A percentile compares a stretch with the other conserved stretches of the same genome.
Evolutionary conservation across 2,113 vertebrate genomes (phyloP).

Genomic region (Cavia porcellus): DNA sequence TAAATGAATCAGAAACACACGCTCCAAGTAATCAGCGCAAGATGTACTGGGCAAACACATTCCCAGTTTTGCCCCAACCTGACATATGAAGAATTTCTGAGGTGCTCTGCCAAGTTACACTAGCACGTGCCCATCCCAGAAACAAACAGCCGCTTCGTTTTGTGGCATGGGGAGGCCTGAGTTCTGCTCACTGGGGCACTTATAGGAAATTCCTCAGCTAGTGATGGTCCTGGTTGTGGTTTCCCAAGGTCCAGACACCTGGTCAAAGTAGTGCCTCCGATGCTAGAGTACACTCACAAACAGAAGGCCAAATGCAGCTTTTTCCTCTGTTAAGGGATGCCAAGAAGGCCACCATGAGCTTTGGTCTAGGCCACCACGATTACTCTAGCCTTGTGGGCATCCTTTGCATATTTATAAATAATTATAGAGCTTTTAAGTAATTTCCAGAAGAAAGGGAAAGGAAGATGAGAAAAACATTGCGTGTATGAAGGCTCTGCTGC

Average conservation of each 20-base stretch:
- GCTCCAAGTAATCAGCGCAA: slow-evolving; percentile 76
- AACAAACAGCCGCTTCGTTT: slow-evolving; percentile 47
- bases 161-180: background rate
- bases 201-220: background rate
- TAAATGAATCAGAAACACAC: slow-evolving; percentile 83
- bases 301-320: background rate
- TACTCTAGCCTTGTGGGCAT: background rate
- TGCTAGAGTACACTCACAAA: background rate
- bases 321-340: background rate
- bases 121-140: slow-evolving; percentile 33
- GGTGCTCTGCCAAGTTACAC: slow-evolving; percentile 68
- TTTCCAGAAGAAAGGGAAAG: background rate
- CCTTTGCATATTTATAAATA: slow-evolving; percentile 34
- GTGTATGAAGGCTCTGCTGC: background rate
- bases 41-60: slow-evolving; percentile 75
- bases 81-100: slow-evolving; percentile 58
- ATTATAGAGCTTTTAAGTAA: background rate
- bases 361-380: background rate
- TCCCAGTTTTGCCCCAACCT: slow-evolving; percentile 72
- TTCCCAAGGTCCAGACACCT: background rate
- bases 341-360: background rate
- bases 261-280: background rate
- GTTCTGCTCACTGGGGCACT: background rate
- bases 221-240: background rate
- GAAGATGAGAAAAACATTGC: background rate